Evolutionary conservation across 2,888 invertebrate genomes (phyloP).

Genomic region (Protophormia terraenovae): DNA sequence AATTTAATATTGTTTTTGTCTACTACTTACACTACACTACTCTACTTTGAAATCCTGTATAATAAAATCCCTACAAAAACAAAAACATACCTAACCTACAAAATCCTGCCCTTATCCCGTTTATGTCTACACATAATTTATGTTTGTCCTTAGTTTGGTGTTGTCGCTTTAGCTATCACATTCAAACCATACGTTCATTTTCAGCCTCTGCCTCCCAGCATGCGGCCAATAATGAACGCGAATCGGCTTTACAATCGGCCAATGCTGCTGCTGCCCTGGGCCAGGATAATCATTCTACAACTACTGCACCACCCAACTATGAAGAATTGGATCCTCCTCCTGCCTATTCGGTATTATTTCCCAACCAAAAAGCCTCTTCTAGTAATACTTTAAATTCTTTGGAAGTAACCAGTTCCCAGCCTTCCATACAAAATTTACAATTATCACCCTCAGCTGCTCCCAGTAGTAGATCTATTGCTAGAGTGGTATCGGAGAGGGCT

Average conservation of each 20-base stretch:
- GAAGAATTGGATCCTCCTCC: conserved; percentile 85
- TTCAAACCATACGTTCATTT: conserved; percentile 78
- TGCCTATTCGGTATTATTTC: conserved; percentile 86
- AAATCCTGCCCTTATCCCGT: conserved; percentile 18
- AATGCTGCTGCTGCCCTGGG: conserved; percentile 71
- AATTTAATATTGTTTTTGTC: neutral
- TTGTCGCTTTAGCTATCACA: conserved; percentile 78
- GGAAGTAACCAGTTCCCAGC: conserved; percentile 68
- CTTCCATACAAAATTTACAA: conserved; percentile 52
- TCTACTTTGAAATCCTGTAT: neutral
- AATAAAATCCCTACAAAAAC: neutral
- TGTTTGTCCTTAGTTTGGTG: conserved; percentile 72
- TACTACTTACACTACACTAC: neutral
- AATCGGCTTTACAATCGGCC: conserved; percentile 75
- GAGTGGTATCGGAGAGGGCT: conserved; percentile 49
- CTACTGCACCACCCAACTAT: conserved; percentile 83
- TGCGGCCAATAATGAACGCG: conserved; percentile 79
- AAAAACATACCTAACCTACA: neutral
- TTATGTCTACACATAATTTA: neutral
- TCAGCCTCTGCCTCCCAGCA: conserved; percentile 80
- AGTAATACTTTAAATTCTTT: conserved; percentile 74
- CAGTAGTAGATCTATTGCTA: conserved; percentile 55
- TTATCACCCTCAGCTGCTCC: conserved; percentile 59
- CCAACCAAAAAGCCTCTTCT: conserved; percentile 81
- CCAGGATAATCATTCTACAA: conserved; percentile 72